Base-by-base conservation (phyloP, 2,113 vertebrate species). In the Boleophthalmus pectinirostris region DNA sequence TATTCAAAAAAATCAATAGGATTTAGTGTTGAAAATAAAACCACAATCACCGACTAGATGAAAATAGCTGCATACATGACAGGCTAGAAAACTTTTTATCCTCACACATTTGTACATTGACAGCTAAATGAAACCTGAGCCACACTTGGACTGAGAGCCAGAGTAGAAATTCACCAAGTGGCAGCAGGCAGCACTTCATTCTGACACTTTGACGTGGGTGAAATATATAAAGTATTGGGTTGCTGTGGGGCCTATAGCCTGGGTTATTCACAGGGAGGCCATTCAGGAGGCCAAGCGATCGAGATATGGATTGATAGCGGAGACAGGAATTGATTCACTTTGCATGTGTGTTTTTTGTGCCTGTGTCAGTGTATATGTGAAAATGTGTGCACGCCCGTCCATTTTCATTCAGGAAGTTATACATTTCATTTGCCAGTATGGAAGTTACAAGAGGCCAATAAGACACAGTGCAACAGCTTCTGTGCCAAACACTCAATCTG, bases 291-390 rank as follows among this genome's bases (percentile, higher is more conserved):
- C 80, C 56, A 73, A 83, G 72, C 84, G 86, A 89, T 89, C 83
- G 75, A 86, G 89, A 87, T 92, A 94, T 94, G 86, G 93, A 94
- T 94, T 94, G 93, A 93, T 92, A 94, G 92, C 58, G 79, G 93
- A 94, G 93, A 93, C 84, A 85, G 77, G 83, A 89, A 94, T 94
- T 93, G 93, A 93, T 92, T 92, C 78, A 70, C 82, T 69, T 80
- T 75, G 84, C 72, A 75, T 82, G 77, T 72, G 77, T 77, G 79
- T 75, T 33, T 58, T 63, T 45, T 68, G 43, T 43, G 65, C 61
- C 66, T 54, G 71, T 25, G 53, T 69, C 51, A 8, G 29, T 51
- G 56, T 46, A 56, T 58, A 64, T 66, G 46, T 64, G 84, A 78
- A 78, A 46, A 66, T 49, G 70, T 49, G 67, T 67, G 76, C 68